Base-by-base conservation (phyloP, 2,888 invertebrate genomes). In the Conchocele bisecta region DNA sequence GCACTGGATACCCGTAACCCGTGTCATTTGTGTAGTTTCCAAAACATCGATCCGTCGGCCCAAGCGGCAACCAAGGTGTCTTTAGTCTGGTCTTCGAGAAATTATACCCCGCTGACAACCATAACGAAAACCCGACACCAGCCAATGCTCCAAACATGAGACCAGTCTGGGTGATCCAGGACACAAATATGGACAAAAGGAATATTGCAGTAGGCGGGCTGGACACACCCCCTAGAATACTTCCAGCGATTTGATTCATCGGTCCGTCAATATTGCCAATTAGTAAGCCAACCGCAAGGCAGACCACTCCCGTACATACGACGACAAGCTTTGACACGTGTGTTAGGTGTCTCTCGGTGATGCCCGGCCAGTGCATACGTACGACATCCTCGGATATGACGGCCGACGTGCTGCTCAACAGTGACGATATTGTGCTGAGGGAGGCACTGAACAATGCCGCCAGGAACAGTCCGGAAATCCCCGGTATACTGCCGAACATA, bases 41-140 rank as follows among this genome's bases (percentile, higher is more conserved):
- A n/a, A n/a, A 41, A 37, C 85, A 85, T 48, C 61, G 54, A 28
- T 74, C 82, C 1, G 72, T 78, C n/a, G 83, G 80, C 24, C 81
- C 83, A 1, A 70, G 60, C 2, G 79, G 80, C 6, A 85, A 56
- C 66, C 74, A 76, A 0, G 79, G 80, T 0, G 80, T 65, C 26
- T 64, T 57, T 48, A 83, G 33, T 67, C 79, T 9, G 63, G 64
- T 5, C 83, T 83, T 6, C 72, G n/a, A n/a, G n/a, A n/a, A n/a
- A n/a, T n/a, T n/a, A n/a, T n/a, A n/a, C n/a, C n/a, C n/a, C n/a
- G n/a, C 41, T 0, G 76, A 63, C n/a, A 83, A 24, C 81, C 79
- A 83, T 9, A 68, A 26, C 15, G 63, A 66, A 31, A 81, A 74
- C 4, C 56, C 6, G 0, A 80, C 39, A 0, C 80, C 72, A 3